A percentile compares a stretch with the other conserved stretches of the same genome.
Conservation (phyloP, 1,140 invertebrate species). For the Heliconius hewitsoni region DNA sequence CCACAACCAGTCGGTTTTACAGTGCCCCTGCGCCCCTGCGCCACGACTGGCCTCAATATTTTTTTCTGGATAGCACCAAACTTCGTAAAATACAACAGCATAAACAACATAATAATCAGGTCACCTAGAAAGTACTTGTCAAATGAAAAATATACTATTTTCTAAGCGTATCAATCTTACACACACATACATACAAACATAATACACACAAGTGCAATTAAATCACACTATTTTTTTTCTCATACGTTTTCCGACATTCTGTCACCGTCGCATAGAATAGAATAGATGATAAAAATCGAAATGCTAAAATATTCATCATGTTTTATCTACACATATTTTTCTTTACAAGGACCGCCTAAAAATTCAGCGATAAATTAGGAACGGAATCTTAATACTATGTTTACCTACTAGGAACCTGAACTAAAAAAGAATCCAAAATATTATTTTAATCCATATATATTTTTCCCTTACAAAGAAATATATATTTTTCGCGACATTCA, state of each 20-base stretch:
- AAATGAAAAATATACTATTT: not conserved
- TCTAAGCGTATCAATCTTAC: conserved; percentile 2
- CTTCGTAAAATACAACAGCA: not conserved
- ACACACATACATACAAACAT: not conserved
- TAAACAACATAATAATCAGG: not conserved
- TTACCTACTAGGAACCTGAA: no score
- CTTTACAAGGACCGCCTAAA: no score
- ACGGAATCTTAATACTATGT: no score
- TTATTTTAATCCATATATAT: conserved; percentile 49
- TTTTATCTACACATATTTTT: no score
- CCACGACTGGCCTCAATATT: no score
- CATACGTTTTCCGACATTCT: conserved; percentile 33
- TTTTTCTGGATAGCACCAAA: not conserved
- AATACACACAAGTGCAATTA: not conserved
- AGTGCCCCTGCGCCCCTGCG: no score
- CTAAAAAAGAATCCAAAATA: no score
- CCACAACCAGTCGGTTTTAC: no score
- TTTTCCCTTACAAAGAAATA: conserved; percentile 49
- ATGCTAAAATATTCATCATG: conserved; percentile 41
- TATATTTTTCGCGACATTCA: conserved; percentile 51
- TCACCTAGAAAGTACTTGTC: not conserved
- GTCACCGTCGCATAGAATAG: conserved; percentile 28
- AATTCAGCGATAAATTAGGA: no score
- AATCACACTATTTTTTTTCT: not conserved
- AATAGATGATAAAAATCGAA: conserved; percentile 45